Conservation (phyloP, 2,113 vertebrate genomes). For the Amazona guildingii region DNA sequence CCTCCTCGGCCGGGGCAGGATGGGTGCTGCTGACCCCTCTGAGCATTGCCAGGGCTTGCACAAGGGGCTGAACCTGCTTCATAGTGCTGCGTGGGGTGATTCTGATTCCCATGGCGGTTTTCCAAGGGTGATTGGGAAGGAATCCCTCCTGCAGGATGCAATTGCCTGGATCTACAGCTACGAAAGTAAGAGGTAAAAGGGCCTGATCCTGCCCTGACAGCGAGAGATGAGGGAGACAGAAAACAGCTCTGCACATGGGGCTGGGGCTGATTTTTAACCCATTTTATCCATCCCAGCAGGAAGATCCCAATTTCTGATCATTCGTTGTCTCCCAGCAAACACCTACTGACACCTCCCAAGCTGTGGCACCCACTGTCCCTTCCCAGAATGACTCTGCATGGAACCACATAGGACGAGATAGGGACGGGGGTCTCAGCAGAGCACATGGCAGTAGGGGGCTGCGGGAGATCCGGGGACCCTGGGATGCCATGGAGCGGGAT, state of each 20-base stretch:
- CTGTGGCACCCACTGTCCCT: not conserved
- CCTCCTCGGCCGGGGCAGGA: not conserved
- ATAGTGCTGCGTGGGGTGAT: accelerated
- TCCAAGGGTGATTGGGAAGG: not conserved
- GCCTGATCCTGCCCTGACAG: not conserved
- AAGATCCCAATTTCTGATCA: not conserved
- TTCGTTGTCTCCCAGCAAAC: not conserved
- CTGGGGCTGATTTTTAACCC: not conserved
- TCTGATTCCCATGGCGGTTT: not conserved
- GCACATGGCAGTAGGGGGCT: not conserved
- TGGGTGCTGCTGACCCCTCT: not conserved
- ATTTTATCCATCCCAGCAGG: not conserved
- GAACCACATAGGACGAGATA: not conserved
- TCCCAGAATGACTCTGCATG: not conserved
- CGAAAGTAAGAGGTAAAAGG: not conserved
- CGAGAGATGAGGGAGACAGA: not conserved
- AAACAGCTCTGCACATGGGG: not conserved
- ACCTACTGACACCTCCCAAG: not conserved
- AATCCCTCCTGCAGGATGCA: not conserved
- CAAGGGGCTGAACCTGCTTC: accelerated
- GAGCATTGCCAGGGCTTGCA: not conserved
- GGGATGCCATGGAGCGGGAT: accelerated
- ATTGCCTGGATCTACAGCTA: not conserved
- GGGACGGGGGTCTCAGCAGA: not conserved
- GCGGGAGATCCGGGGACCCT: not conserved